Conservation (phyloP, 2,797 vertebrate genomes). For the Aselliscus stoliczkanus region DNA sequence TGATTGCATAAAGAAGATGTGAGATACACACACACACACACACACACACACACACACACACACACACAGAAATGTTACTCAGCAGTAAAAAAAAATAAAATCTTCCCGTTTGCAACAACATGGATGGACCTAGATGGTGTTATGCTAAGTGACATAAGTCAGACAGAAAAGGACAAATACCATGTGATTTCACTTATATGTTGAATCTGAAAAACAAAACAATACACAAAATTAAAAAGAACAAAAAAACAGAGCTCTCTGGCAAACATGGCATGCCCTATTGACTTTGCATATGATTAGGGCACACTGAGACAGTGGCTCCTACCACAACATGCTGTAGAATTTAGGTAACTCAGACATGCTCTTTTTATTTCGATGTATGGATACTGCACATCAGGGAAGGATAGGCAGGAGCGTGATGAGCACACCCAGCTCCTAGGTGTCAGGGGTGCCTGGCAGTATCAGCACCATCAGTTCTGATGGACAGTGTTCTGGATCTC, state of each 20-base stretch:
- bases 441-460: not conserved
- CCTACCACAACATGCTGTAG: not conserved
- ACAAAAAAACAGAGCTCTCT: not conserved
- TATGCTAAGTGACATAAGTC: too few species aligned
- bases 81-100: too few species aligned
- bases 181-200: too few species aligned
- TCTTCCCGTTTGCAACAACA: too few species aligned
- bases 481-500: not conserved
- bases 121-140: too few species aligned
- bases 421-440: fast-evolving
- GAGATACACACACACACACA: too few species aligned
- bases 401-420: not conserved
- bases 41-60: too few species aligned
- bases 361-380: not conserved
- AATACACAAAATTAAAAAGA: not conserved
- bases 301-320: not conserved
- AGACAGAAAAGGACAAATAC: too few species aligned
- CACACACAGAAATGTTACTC: too few species aligned
- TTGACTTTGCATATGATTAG: not conserved
- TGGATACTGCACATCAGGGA: not conserved
- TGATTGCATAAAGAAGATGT: too few species aligned
- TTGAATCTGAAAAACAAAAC: not conserved
- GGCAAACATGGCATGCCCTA: not conserved
- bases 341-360: not conserved
- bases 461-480: fast-evolving